Percentiles rank a stretch among this genome's conserved stretches.
Evolutionary conservation across 2,797 vertebrate species (phyloP).

Genomic region (Coracias cyanogaster): DNA sequence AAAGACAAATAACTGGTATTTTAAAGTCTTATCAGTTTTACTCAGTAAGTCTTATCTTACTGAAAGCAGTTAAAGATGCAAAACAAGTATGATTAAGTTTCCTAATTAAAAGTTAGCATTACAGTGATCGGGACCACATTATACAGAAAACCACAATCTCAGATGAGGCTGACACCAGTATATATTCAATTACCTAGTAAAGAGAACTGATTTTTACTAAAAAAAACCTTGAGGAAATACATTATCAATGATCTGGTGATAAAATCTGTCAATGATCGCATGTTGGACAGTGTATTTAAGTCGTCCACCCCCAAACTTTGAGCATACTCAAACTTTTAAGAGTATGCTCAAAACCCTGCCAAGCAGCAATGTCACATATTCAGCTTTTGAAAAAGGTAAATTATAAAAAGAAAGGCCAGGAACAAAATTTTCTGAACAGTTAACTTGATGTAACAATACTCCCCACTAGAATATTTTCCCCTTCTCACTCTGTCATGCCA

Average conservation of each 20-base stretch:
- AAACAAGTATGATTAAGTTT: not conserved
- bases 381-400: not conserved
- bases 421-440: not conserved
- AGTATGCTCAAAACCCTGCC: not conserved
- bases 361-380: not conserved
- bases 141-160: not conserved
- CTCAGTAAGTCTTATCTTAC: not conserved
- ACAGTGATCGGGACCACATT: not conserved
- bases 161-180: not conserved
- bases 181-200: not conserved
- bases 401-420: not conserved
- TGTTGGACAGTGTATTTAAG: not conserved
- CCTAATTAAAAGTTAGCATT: not conserved
- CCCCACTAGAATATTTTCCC: not conserved
- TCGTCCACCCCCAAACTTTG: rapidly evolving
- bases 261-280: not conserved
- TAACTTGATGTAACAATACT: not conserved
- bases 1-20: not conserved
- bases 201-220: not conserved
- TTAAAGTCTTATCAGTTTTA: not conserved
- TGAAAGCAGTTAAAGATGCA: not conserved
- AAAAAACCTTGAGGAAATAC: not conserved
- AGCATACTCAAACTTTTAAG: not conserved
- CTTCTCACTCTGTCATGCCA: rapidly evolving
- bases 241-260: not conserved